phyloP scores from a whole-genome alignment of 2,113 vertebrate genomes.

The Phaethornis superciliosus region DNA sequence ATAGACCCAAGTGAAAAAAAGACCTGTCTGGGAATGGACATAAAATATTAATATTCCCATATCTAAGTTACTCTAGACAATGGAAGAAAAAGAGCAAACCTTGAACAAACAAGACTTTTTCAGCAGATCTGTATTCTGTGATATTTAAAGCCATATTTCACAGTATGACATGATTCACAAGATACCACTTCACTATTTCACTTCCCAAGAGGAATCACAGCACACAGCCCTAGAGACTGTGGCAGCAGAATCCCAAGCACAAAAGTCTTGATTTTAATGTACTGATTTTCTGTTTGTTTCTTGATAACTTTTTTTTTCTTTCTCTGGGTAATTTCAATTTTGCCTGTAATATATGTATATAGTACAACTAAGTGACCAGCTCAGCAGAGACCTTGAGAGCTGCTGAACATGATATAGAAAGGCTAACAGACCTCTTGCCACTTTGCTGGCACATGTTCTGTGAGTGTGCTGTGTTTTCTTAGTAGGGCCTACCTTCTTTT shows the following conservation, averaged over 20 bases:
- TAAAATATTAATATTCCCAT: conserved; percentile 56
- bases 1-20: conserved; percentile 37
- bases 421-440: background rate
- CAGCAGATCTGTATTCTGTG: background rate
- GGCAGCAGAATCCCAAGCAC: background rate
- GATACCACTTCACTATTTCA: background rate
- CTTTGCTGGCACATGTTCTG: background rate
- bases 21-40: conserved; percentile 36
- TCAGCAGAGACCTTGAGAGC: background rate
- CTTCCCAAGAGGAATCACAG: background rate
- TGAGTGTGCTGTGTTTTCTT: background rate
- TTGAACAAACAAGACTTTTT: background rate
- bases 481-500: background rate
- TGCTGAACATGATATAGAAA: background rate
- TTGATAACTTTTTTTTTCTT: background rate
- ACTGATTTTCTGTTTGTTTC: background rate
- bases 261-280: background rate
- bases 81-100: conserved; percentile 1
- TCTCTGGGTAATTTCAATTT: background rate
- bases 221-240: background rate
- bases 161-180: background rate
- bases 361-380: background rate
- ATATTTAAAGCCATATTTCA: background rate
- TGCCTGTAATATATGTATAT: background rate
- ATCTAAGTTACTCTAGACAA: conserved; percentile 6